Conservation (phyloP, 1,140 invertebrate genomes). For the Geopemphigus sp. region DNA sequence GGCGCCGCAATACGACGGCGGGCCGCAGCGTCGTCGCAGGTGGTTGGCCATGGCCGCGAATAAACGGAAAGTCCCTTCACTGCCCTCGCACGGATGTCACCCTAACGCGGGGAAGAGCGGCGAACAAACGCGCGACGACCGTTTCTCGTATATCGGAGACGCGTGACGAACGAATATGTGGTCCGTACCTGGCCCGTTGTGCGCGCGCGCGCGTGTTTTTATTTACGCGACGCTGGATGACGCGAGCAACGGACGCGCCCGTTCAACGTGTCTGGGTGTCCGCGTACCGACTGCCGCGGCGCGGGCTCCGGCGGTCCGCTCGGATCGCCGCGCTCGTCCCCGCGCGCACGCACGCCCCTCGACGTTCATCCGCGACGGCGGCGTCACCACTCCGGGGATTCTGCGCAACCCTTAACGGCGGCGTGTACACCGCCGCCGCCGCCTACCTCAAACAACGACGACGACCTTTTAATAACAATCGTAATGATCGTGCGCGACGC, state of each 20-base stretch:
- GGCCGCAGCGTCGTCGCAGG: no score
- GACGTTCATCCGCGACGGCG: not conserved
- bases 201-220: not conserved
- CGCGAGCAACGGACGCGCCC: not conserved
- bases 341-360: not conserved
- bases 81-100: no score
- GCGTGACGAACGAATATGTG: not conserved
- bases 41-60: no score
- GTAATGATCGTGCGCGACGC: no score
- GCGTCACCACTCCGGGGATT: not conserved
- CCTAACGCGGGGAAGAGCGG: no score
- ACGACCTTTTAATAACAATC: no score
- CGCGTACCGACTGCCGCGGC: constrained; percentile 36
- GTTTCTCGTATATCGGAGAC: not conserved
- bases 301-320: not conserved
- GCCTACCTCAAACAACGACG: no score
- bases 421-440: no score
- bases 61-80: no score
- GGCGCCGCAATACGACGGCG: no score
- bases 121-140: not conserved
- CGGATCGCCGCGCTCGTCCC: no score
- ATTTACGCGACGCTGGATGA: not conserved
- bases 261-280: constrained; percentile 15
- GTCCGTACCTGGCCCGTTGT: not conserved
- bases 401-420: not conserved